Percentiles rank a stretch among this genome's conserved stretches.
phyloP scores from a whole-genome alignment of 2,888 invertebrate genomes.

The Meteorus colon region DNA sequence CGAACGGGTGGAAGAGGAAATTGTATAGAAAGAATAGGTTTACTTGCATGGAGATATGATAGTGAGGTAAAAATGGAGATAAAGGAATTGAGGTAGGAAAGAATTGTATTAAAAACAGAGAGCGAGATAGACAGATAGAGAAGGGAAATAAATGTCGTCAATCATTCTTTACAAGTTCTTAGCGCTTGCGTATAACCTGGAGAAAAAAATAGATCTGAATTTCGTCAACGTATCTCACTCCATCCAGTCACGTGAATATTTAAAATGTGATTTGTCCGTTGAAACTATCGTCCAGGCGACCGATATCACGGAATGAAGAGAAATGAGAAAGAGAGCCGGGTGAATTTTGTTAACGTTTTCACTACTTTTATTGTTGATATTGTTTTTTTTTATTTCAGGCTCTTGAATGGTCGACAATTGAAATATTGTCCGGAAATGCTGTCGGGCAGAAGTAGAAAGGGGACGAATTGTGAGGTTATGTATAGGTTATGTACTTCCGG shows the following conservation, averaged over 20 bases:
- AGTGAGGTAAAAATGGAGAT: not conserved
- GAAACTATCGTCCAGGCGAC: constrained; percentile 32
- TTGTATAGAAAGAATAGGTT: not conserved
- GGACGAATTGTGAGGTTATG: no score
- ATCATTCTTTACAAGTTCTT: constrained; percentile 29
- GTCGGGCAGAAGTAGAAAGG: not conserved
- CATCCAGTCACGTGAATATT: constrained; percentile 45
- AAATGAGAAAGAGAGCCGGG: not conserved
- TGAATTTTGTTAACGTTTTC: no score
- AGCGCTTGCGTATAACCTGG: not conserved
- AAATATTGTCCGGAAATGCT: not conserved
- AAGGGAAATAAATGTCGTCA: constrained; percentile 39
- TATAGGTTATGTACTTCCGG: no score
- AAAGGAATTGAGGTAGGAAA: constrained; percentile 11
- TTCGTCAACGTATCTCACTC: no score
- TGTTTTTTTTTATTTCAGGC: not conserved
- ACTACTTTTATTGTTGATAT: no score
- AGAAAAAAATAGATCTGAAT: not conserved
- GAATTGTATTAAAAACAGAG: constrained; percentile 31
- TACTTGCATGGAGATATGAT: not conserved
- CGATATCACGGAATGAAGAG: constrained; percentile 14
- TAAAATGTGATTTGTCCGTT: constrained; percentile 55
- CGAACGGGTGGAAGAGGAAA: not conserved
- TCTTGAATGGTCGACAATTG: not conserved
- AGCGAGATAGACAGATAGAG: not conserved